These are phyloP conservation scores for Tetraneura akinire DNA, from an alignment of 1,140 invertebrate genomes.

Conservation along the genomic window DNA sequence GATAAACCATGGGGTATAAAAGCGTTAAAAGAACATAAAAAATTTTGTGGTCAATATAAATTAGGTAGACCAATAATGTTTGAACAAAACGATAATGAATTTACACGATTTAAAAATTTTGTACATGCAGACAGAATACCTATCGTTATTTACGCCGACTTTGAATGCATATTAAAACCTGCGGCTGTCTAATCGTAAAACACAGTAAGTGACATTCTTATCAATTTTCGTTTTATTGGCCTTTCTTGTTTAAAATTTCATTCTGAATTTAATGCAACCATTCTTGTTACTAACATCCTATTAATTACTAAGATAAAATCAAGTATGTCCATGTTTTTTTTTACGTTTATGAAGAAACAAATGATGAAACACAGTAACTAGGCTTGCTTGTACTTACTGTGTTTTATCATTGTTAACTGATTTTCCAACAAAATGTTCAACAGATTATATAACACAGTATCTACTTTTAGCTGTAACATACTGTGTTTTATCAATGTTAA, in stretches of 20 bases:
- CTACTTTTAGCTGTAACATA: neutral
- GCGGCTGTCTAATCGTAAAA: neutral
- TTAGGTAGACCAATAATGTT: too few relatives aligned
- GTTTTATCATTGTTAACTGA: slow-evolving; percentile 17
- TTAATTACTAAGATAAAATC: neutral
- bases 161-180: too few relatives aligned
- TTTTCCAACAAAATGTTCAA: neutral
- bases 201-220: neutral
- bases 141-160: too few relatives aligned
- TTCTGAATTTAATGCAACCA: neutral
- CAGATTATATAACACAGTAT: neutral
- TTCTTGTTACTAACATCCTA: neutral
- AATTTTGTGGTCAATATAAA: too few relatives aligned
- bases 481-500: neutral
- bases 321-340: neutral
- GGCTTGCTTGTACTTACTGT: neutral
- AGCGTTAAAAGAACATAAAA: too few relatives aligned
- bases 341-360: too few relatives aligned
- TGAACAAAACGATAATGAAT: too few relatives aligned
- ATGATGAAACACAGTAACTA: slow-evolving; percentile 9
- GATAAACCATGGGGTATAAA: too few relatives aligned
- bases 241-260: neutral
- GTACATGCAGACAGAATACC: too few relatives aligned
- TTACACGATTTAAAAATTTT: too few relatives aligned
- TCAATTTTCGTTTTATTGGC: neutral